These are phyloP conservation scores for Silurus aristotelis DNA, from an alignment of 2,797 vertebrate species.

Conservation along the genomic window DNA sequence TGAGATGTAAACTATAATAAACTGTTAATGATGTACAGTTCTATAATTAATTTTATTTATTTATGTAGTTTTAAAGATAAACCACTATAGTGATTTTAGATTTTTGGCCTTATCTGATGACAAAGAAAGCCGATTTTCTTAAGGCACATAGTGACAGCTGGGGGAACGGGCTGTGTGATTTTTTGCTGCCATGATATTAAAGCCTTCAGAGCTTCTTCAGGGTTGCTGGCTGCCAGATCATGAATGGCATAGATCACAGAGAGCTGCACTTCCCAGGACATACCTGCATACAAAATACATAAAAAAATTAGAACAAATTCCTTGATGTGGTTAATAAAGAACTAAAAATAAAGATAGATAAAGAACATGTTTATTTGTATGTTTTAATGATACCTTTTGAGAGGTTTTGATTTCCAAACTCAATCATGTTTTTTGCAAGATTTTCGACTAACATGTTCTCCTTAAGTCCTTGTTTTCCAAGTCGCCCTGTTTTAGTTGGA, in stretches of 20 bases:
- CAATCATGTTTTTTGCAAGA: slow-evolving; percentile 82
- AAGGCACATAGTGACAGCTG: slow-evolving; percentile 77
- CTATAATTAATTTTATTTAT: no score
- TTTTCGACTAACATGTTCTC: slow-evolving; percentile 83
- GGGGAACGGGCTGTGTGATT: slow-evolving; percentile 69
- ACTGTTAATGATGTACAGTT: no score
- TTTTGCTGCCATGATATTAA: slow-evolving; percentile 80
- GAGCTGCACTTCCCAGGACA: slow-evolving; percentile 90
- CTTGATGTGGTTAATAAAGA: no score
- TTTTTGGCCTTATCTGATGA: slow-evolving; percentile 59
- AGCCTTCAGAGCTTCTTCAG: slow-evolving; percentile 77
- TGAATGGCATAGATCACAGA: slow-evolving; percentile 87
- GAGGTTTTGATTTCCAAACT: slow-evolving; percentile 83
- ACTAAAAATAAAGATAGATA: no score
- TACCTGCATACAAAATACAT: slow-evolving; percentile 66
- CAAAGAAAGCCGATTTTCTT: slow-evolving; percentile 80
- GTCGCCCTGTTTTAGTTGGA: slow-evolving; percentile 72
- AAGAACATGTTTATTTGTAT: no score
- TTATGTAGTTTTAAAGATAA: no score
- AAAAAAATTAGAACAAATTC: no score
- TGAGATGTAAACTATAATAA: no score
- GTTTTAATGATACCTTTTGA: slow-evolving; percentile 72
- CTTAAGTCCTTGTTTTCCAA: slow-evolving; percentile 87
- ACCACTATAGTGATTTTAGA: no score
- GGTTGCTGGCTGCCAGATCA: slow-evolving; percentile 87